A percentile compares a stretch with the other conserved stretches of the same genome.
These are phyloP conservation scores for Drosophila paracracens DNA, from an alignment of 2,888 invertebrate species.

Conservation along the genomic window DNA sequence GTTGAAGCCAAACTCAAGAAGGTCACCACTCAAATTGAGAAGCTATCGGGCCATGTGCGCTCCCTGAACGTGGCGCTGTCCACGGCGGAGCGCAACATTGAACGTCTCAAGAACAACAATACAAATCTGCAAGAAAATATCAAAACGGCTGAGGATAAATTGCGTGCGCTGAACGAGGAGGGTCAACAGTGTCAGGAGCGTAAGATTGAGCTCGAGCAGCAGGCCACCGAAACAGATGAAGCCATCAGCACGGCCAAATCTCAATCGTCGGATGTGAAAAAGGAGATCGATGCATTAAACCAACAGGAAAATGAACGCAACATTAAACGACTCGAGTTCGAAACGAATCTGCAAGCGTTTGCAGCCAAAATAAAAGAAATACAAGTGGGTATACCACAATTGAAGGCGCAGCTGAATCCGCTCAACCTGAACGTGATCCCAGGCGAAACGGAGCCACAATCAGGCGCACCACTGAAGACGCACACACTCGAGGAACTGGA, in stretches of 20 bases:
- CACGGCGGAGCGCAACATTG: too few species aligned
- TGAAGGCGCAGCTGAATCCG: conserved; percentile 85
- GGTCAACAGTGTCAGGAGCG: conserved; percentile 79
- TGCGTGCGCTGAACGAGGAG: too few species aligned
- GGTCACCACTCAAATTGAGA: too few species aligned
- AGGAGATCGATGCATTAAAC: conserved; percentile 88
- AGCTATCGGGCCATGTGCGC: too few species aligned
- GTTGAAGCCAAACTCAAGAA: too few species aligned
- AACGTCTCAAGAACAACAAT: too few species aligned
- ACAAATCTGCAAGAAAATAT: too few species aligned
- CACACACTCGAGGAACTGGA: conserved; percentile 89
- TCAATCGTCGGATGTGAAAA: conserved; percentile 87
- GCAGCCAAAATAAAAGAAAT: conserved; percentile 87
- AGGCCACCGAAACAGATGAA: conserved; percentile 87
- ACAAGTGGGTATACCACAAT: conserved; percentile 86
- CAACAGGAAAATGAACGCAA: conserved; percentile 89
- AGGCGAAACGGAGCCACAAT: conserved; percentile 85
- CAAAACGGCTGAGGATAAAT: too few species aligned
- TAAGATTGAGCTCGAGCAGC: conserved; percentile 85
- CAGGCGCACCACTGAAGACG: conserved; percentile 86
- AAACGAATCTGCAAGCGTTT: conserved; percentile 88
- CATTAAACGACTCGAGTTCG: conserved; percentile 90
- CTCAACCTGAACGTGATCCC: conserved; percentile 89
- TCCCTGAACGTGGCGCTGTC: too few species aligned
- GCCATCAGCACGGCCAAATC: conserved; percentile 87